These are phyloP conservation scores for Cephus pulcher DNA, from an alignment of 2,888 invertebrate species.

Conservation along the genomic window DNA sequence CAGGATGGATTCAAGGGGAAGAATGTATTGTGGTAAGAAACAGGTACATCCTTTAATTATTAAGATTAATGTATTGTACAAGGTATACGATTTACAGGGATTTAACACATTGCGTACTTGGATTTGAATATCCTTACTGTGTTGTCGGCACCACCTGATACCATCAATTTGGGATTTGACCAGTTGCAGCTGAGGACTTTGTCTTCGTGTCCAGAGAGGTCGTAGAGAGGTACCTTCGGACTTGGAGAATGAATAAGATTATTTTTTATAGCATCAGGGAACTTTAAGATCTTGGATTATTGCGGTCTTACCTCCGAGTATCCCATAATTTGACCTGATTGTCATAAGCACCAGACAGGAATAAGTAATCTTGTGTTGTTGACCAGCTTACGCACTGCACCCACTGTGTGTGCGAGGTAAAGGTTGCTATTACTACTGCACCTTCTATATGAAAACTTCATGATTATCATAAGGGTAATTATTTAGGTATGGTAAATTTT, in stretches of 20 bases:
- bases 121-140: conserved; percentile 89
- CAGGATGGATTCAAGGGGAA: not conserved
- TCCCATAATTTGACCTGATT: conserved; percentile 96
- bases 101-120: conserved; percentile 64
- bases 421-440: conserved; percentile 86
- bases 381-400: conserved; percentile 94
- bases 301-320: conserved; percentile 77
- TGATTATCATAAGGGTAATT: conserved; percentile 13
- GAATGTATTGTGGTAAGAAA: not conserved
- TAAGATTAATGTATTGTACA: conserved; percentile 3
- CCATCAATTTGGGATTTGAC: conserved; percentile 86
- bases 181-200: conserved; percentile 95
- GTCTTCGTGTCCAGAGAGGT: conserved; percentile 93
- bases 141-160: conserved; percentile 95
- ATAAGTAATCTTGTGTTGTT: conserved; percentile 81
- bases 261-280: not conserved
- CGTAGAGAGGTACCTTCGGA: conserved; percentile 91
- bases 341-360: conserved; percentile 94
- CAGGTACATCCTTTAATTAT: not conserved
- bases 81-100: conserved; percentile 1
- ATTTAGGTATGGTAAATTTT: not conserved
- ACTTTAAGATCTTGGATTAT: not conserved
- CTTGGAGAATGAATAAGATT: conserved; percentile 68
- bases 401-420: conserved; percentile 92
- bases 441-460: conserved; percentile 75